Conservation (phyloP, 2,113 vertebrate genomes). For the Mionectes macconnelli region DNA sequence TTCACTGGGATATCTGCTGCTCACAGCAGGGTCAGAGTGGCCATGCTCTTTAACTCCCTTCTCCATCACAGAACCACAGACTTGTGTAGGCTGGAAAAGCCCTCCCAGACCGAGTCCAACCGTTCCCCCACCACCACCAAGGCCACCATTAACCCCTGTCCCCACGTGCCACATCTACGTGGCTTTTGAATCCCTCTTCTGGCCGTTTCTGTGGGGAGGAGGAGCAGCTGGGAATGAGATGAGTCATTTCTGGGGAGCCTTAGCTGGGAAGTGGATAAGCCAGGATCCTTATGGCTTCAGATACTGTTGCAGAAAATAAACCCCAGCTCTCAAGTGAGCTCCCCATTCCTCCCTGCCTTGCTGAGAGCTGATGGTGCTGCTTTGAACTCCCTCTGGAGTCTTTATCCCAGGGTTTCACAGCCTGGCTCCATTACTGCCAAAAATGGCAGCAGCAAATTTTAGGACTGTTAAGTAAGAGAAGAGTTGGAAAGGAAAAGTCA, state of each 20-base stretch:
- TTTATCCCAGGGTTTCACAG: not conserved
- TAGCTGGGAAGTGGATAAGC: not conserved
- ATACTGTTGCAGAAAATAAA: constrained; percentile 37
- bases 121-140: not conserved
- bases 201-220: not conserved
- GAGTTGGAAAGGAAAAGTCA: not conserved
- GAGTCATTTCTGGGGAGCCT: constrained; percentile 37
- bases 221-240: not conserved
- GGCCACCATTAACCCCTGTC: not conserved
- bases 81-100: not conserved
- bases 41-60: rapidly evolving
- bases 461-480: not conserved
- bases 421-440: not conserved
- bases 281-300: constrained; percentile 12
- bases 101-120: not conserved
- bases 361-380: not conserved
- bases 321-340: not conserved
- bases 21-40: rapidly evolving
- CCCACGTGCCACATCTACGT: not conserved
- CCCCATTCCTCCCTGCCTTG: not conserved
- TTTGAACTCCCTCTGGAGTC: not conserved
- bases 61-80: rapidly evolving
- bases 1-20: not conserved
- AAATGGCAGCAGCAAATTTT: not conserved
- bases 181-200: not conserved